Percentiles rank a stretch among this genome's conserved stretches.
Evolutionary conservation across 2,888 invertebrate genomes (phyloP).

Genomic region (Brassicogethes aeneus): DNA sequence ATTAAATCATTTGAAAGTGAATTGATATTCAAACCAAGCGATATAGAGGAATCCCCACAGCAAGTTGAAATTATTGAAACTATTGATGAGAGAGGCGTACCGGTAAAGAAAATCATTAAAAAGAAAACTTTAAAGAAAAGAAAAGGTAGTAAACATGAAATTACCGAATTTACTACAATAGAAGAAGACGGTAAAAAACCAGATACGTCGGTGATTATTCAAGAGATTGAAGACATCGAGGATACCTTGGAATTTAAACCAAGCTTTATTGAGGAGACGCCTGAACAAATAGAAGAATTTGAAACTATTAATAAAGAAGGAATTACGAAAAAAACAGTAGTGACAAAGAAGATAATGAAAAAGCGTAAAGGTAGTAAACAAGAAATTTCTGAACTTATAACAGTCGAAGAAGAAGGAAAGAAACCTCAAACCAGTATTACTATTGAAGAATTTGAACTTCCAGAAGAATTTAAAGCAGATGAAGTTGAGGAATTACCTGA

Average conservation of each 20-base stretch:
- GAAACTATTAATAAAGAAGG: slow-evolving; percentile 20
- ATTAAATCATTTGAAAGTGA: slow-evolving; percentile 8
- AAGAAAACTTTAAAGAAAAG: slow-evolving; percentile 39
- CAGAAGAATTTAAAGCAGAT: background rate
- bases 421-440: slow-evolving; percentile 15
- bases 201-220: slow-evolving; percentile 34
- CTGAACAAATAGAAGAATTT: slow-evolving; percentile 36
- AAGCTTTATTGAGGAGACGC: slow-evolving; percentile 28
- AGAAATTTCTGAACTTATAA: slow-evolving; percentile 34
- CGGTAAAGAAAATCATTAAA: slow-evolving; percentile 28
- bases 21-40: slow-evolving; percentile 18
- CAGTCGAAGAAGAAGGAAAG: slow-evolving; percentile 18
- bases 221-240: slow-evolving; percentile 20
- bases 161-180: slow-evolving; percentile 35
- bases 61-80: slow-evolving; percentile 35
- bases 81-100: slow-evolving; percentile 23
- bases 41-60: slow-evolving; percentile 36
- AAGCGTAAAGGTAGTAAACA: slow-evolving; percentile 34
- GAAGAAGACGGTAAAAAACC: slow-evolving; percentile 36
- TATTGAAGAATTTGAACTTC: slow-evolving; percentile 4
- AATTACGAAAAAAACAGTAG: slow-evolving; percentile 19
- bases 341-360: slow-evolving; percentile 38
- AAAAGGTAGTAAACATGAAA: slow-evolving; percentile 31
- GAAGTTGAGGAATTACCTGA: slow-evolving; percentile 33
- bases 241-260: slow-evolving; percentile 24